Evolutionary conservation across 2,888 invertebrate genomes (phyloP), one percentile per base, ranked within the genome.

Genomic region (Nephrotoma appendiculata): DNA sequence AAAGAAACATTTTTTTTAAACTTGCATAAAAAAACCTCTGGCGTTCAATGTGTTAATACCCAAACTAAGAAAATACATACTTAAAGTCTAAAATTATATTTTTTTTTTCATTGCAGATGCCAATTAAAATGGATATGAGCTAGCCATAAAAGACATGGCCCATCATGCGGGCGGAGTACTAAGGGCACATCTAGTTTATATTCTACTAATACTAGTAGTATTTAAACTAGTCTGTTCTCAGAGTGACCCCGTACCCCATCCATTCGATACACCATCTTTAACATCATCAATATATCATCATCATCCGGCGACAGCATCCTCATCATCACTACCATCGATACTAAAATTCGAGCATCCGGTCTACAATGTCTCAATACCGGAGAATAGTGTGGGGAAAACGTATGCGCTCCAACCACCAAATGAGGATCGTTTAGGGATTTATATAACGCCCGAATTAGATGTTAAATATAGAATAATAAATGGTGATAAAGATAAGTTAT

Each of bases 381-480:
- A 99, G 92, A 98, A 98, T 93, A 97, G 97, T 89, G 94, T 96
- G 87, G 96, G 97, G 87, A 97, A 97, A 91, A 96, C 97, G n/a
- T 96, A 96, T 92, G 96, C 95, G 83, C 93, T 93, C 88, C 95
- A 96, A 88, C 92, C 93, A 87, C 93, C 95, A 52, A 95, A 94
- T 88, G 95, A 96, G 89, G 94, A 95, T 87, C 94, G 95, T 89
- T 96, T 98, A 93, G 98, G 98, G 88, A 95, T 98, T 88, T 92
- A 91, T 87, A 90, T 95, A 88, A 92, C 92, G 48, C 90, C 91
- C 57, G 92, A 90, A 87, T 90, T 92, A 87, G 94, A 94, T 88
- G 94, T 98, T 86, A 95, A 96, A 88, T 99, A 95, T 92, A 96
- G 96, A 90, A 98, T 99, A 90, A 94, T 96, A 31, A 94, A 94